Evolutionary conservation across 2,888 invertebrate species (phyloP).

Genomic region (Volucella zonaria): DNA sequence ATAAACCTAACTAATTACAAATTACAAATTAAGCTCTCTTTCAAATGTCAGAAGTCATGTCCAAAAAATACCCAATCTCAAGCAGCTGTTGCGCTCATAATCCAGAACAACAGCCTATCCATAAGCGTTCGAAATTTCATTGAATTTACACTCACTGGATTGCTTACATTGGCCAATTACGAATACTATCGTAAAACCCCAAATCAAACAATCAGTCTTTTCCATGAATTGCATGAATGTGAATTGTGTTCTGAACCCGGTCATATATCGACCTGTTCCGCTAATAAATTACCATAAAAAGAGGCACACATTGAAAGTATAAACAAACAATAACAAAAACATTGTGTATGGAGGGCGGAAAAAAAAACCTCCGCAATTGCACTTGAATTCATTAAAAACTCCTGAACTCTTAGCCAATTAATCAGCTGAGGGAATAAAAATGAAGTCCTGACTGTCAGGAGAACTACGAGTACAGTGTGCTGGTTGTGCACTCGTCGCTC

Average conservation of each 20-base stretch:
- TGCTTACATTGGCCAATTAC: not conserved
- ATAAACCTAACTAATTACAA: no score
- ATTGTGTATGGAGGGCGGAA: not conserved
- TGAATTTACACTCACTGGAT: no score
- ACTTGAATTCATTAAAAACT: constrained; percentile 35
- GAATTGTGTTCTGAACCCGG: constrained; percentile 2
- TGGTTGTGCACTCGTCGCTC: constrained; percentile 10
- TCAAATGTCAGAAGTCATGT: no score
- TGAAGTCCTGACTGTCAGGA: constrained; percentile 32
- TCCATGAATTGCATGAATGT: not conserved
- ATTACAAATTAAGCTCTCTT: no score
- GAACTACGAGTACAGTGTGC: not conserved
- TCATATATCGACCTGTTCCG: constrained; percentile 16
- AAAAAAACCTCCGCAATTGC: constrained; percentile 23
- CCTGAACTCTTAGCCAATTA: constrained; percentile 42
- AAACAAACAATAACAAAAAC: constrained; percentile 7
- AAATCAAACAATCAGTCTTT: constrained; percentile 1
- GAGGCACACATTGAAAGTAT: not conserved
- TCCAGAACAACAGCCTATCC: no score
- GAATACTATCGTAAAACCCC: not conserved
- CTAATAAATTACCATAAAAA: not conserved
- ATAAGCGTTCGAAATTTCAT: no score
- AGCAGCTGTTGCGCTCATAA: no score
- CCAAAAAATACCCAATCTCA: no score
- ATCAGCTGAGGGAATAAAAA: constrained; percentile 53